Percentiles rank a stretch among this genome's conserved stretches.
Conservation (phyloP, 2,797 vertebrate genomes). For the Streptopelia turtur region DNA sequence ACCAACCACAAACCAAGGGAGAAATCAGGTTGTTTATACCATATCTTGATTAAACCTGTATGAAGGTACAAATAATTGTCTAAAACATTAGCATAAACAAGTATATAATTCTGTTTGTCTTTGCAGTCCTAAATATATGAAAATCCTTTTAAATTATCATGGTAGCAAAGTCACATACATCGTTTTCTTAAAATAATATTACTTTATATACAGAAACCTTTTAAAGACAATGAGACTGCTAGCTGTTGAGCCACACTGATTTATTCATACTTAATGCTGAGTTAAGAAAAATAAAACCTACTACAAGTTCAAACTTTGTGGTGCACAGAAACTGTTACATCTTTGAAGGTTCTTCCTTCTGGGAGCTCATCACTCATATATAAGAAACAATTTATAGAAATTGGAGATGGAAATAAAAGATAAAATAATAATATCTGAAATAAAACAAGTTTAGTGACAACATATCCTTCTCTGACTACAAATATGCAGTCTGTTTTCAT, state of each 20-base stretch:
- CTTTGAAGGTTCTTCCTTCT: neutral
- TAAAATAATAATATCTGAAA: neutral
- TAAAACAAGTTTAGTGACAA: neutral
- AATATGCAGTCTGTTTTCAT: neutral
- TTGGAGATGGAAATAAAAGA: neutral
- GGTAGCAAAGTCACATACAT: neutral
- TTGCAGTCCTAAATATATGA: neutral
- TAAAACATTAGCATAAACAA: neutral
- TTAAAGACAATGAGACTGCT: neutral
- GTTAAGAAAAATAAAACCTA: neutral
- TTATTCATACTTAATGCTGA: neutral
- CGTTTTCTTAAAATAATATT: neutral
- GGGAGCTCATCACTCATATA: neutral
- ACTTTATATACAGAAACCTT: neutral
- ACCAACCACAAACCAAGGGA: neutral
- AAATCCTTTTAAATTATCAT: neutral
- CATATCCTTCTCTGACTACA: neutral
- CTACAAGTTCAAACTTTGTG: neutral
- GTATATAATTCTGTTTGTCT: neutral
- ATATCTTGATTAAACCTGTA: neutral
- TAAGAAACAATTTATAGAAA: neutral
- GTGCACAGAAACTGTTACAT: neutral
- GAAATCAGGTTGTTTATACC: neutral
- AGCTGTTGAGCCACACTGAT: neutral
- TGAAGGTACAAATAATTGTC: neutral